Conservation (phyloP, 1,140 invertebrate genomes). For the Mylabris phalerata region DNA sequence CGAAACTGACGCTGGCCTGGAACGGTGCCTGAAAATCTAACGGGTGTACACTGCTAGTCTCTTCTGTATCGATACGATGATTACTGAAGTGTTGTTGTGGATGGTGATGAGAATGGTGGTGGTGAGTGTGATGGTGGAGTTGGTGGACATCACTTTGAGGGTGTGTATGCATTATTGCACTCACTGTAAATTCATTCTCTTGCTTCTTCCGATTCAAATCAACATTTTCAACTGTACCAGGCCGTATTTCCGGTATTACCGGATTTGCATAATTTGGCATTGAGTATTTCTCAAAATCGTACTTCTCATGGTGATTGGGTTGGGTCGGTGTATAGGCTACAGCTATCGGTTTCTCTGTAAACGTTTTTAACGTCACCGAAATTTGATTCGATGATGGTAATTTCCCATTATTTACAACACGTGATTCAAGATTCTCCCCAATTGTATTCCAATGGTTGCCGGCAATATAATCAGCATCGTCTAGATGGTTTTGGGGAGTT, state of each 20-base stretch:
- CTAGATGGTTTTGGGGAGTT: slow-evolving; percentile 34
- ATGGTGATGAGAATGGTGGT: too few species aligned
- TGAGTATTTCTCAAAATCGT: slow-evolving; percentile 32
- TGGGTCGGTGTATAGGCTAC: slow-evolving; percentile 50
- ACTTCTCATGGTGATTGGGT: slow-evolving; percentile 19
- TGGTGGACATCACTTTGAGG: slow-evolving; percentile 11
- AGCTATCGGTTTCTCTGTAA: slow-evolving; percentile 47
- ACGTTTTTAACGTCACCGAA: slow-evolving; percentile 37
- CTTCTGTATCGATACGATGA: slow-evolving; percentile 20
- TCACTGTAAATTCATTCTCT: slow-evolving; percentile 38
- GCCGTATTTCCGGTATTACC: slow-evolving; percentile 43
- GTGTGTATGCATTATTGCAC: slow-evolving; percentile 40
- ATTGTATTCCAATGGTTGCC: slow-evolving; percentile 40
- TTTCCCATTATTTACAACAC: slow-evolving; percentile 28
- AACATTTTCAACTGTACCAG: slow-evolving; percentile 22
- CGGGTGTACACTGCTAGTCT: slow-evolving; percentile 3
- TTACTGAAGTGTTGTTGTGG: slow-evolving; percentile 4
- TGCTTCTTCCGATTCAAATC: slow-evolving; percentile 4
- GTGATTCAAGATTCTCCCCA: slow-evolving; percentile 30
- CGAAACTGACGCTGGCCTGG: slow-evolving; percentile 56
- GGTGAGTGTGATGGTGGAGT: too few species aligned
- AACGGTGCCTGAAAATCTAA: slow-evolving; percentile 62
- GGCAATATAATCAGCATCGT: slow-evolving; percentile 26
- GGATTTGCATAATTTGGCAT: slow-evolving; percentile 42
- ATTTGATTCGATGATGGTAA: slow-evolving; percentile 31